Evolutionary conservation across 1,140 invertebrate genomes (phyloP), one percentile per base, ranked within the genome.

Genomic region (Drosophila littoralis): DNA sequence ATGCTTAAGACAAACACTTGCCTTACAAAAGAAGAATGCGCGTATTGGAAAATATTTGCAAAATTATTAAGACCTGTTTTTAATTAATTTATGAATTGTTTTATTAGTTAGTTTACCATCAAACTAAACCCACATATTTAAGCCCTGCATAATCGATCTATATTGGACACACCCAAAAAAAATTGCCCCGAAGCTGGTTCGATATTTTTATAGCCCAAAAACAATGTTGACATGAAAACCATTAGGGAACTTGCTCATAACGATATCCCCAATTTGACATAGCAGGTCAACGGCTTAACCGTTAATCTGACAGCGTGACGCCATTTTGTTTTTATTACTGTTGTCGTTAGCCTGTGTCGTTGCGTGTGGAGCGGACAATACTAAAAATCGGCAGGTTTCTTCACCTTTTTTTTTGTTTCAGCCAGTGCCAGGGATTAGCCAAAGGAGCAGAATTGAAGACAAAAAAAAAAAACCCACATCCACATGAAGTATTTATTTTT

Each of bases 251-350:
- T 38, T 68, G 57, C 32, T 46, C 33, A 42, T 28, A 52, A 45
- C 15, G 15, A 42, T 38, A 7, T n/a, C 55, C 22, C 32, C 46
- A 43, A 55, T 45, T 42, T 12, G 32, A 52, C 8, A 10, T 72
- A 67, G 51, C 22, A 35, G 15, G 35, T 51, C 43, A 48, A 61
- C 50, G 46, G 48, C 22, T 63, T 75, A 35, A 36, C 45, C 45
- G 38, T 50, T 61, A 71, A 70, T 75, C 52, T 64, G 46, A 60
- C 54, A 60, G 33, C 22, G 33, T 36, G 50, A 58, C 35, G 61
- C 61, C 76, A 79, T 79, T 79, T 78, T 73, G 57, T 78, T 78
- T 75, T 65, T 36, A 64, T 54, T 48, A 48, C 64, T 70, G 72
- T 66, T 50, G 52, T 13, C 48, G 35, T 60, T 69, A 46, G 46